phyloP scores from a whole-genome alignment of 35 echinoderm and acorn worm genomes.

The Lytechinus variegatus region DNA sequence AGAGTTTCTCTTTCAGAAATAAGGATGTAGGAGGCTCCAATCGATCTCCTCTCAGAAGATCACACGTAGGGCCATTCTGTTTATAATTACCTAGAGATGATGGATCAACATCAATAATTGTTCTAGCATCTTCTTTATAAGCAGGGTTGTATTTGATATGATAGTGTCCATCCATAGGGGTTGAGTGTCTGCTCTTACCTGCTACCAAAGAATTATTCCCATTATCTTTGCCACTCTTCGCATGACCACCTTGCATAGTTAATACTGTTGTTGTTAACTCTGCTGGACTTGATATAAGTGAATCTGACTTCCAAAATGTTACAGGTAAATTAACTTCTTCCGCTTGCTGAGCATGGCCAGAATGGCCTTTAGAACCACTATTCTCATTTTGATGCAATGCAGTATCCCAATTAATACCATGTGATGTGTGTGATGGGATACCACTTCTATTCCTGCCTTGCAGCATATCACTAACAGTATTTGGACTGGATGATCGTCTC shows the following conservation, averaged over 20 bases:
- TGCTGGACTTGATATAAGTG: neutral
- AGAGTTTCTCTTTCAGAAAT: neutral
- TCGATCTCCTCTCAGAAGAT: neutral
- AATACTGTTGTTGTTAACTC: neutral
- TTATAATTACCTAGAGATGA: neutral
- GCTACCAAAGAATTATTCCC: neutral
- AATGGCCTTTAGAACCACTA: neutral
- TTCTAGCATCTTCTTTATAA: neutral
- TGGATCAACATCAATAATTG: neutral
- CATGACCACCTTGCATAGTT: neutral
- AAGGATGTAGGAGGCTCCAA: neutral
- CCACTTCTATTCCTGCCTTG: neutral
- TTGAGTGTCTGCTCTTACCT: neutral
- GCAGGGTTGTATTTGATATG: neutral
- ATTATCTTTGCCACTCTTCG: neutral
- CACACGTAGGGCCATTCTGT: neutral
- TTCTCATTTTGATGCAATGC: neutral
- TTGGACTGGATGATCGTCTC: slow-evolving; percentile 11
- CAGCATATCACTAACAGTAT: neutral
- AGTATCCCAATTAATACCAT: neutral
- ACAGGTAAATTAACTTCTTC: neutral
- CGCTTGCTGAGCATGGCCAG: neutral
- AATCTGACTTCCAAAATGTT: neutral
- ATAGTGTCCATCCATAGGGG: neutral
- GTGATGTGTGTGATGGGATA: neutral